These are phyloP conservation scores for Achroia grisella DNA, from an alignment of 1,140 invertebrate genomes.

Conservation along the genomic window DNA sequence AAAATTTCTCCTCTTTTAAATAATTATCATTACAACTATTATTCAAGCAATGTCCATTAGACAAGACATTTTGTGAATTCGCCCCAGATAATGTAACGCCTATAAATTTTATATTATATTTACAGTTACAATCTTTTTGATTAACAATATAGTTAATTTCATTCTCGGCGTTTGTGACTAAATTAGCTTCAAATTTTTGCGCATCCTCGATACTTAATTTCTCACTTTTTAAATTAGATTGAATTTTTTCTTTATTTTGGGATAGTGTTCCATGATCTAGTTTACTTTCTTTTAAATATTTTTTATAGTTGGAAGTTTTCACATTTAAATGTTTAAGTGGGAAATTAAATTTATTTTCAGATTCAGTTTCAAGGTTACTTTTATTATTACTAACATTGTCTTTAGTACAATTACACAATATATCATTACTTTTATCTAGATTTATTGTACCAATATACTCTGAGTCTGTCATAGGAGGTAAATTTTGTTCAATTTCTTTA, in stretches of 20 bases:
- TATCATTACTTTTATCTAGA: constrained; percentile 47
- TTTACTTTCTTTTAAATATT: background rate
- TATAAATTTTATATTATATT: constrained; percentile 44
- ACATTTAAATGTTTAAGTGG: constrained; percentile 22
- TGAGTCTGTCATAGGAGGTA: constrained; percentile 24
- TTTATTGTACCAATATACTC: constrained; percentile 47
- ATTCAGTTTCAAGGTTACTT: background rate
- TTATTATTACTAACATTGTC: constrained; percentile 2
- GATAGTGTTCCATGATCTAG: no score
- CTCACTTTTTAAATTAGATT: no score
- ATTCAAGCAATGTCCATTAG: background rate
- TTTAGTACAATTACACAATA: constrained; percentile 23
- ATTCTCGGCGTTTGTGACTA: background rate
- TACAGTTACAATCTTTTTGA: constrained; percentile 20
- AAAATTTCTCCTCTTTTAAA: background rate
- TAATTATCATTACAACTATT: background rate
- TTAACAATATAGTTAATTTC: constrained; percentile 8
- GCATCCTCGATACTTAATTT: background rate
- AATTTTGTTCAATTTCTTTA: background rate
- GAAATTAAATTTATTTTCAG: background rate
- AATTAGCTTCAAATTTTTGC: background rate
- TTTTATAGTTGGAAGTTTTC: constrained; percentile 18
- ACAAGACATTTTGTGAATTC: constrained; percentile 5
- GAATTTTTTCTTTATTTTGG: background rate
- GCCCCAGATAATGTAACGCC: constrained; percentile 41